A percentile compares a stretch with the other conserved stretches of the same genome.
Conservation (phyloP, 2,797 vertebrate genomes). For the Manis crassicaudata region DNA sequence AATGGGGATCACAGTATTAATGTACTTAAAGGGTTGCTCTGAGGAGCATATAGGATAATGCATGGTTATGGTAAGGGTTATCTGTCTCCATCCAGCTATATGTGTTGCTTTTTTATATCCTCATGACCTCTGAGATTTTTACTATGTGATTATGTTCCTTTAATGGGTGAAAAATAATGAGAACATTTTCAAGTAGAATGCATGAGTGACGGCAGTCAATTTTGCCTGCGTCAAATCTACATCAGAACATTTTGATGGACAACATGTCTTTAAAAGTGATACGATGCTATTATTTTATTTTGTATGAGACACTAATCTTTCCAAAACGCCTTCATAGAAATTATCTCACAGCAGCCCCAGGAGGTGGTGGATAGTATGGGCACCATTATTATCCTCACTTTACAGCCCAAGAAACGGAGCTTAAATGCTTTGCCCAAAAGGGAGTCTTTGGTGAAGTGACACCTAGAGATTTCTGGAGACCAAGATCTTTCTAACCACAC, state of each 20-base stretch:
- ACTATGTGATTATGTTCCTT: not conserved
- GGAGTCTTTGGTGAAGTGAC: not conserved
- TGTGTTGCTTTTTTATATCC: not conserved
- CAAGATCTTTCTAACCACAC: not conserved
- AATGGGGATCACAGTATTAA: not conserved
- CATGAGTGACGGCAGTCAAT: not conserved
- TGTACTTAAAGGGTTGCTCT: not conserved
- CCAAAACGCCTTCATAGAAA: not conserved
- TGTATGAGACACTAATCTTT: not conserved
- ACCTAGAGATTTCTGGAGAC: not conserved
- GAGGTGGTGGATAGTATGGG: not conserved
- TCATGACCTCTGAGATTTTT: not conserved
- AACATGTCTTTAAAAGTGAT: not conserved
- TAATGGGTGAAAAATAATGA: not conserved
- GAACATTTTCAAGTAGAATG: not conserved
- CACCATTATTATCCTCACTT: not conserved
- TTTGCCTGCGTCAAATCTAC: not conserved
- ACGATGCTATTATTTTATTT: not conserved
- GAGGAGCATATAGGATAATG: not conserved
- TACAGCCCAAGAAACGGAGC: not conserved
- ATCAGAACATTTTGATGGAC: not conserved
- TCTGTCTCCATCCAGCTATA: not conserved
- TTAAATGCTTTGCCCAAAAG: not conserved
- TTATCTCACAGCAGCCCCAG: not conserved
- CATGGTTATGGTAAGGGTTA: not conserved